Conservation (phyloP, 2,113 vertebrate genomes). For the Shinisaurus crocodilurus region DNA sequence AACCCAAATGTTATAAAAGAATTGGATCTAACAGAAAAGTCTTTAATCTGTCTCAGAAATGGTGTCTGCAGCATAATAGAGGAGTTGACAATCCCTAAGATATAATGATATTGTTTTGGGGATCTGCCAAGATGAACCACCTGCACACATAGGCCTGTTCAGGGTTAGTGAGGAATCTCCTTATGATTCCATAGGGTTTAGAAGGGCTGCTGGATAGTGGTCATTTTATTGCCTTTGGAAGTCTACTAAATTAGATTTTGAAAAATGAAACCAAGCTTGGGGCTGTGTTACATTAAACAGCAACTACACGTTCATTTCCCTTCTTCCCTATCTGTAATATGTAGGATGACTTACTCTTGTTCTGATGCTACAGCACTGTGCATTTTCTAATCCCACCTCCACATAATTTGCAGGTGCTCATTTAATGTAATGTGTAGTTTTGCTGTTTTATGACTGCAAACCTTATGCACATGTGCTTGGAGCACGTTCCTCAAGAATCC, state of each 20-base stretch:
- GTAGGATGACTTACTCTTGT: neutral
- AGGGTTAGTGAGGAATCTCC: neutral
- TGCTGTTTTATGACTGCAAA: neutral
- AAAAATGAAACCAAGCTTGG: neutral
- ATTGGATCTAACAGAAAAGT: conserved; percentile 6
- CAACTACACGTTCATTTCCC: neutral
- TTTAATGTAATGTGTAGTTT: neutral
- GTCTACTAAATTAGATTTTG: neutral
- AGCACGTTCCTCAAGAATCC: neutral
- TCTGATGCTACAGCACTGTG: neutral
- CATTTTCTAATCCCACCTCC: neutral
- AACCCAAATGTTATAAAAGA: neutral
- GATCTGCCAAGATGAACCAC: conserved; percentile 55
- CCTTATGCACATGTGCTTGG: neutral
- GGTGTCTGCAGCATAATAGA: conserved; percentile 26
- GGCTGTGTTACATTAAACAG: neutral
- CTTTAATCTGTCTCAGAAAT: conserved; percentile 28
- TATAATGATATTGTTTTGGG: conserved; percentile 31
- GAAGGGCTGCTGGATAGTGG: neutral
- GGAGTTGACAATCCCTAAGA: conserved; percentile 44
- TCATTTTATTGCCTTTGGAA: neutral
- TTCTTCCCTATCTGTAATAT: neutral
- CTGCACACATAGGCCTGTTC: conserved; percentile 20
- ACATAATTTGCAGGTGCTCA: neutral
- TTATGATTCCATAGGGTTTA: conserved; percentile 4